Percentiles rank a stretch among this genome's conserved stretches.
These are phyloP conservation scores for Meiosimyza decipiens DNA, from an alignment of 2,888 invertebrate genomes.

Conservation along the genomic window DNA sequence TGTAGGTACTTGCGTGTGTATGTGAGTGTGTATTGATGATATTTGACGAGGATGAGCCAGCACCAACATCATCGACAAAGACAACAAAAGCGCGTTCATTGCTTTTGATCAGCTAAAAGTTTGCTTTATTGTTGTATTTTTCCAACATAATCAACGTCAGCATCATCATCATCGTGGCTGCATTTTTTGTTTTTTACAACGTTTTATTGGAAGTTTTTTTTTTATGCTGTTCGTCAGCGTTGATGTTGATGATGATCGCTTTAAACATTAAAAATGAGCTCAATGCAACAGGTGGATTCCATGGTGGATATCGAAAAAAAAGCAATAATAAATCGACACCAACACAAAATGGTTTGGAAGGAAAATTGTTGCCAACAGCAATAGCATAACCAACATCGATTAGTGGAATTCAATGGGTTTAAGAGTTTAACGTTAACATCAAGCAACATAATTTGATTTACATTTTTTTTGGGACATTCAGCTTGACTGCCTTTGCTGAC, in stretches of 20 bases:
- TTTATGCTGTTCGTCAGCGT: constrained; percentile 23
- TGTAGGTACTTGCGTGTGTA: not conserved
- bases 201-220: constrained; percentile 19
- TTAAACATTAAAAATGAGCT: constrained; percentile 54
- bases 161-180: not conserved
- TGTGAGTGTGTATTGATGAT: not conserved
- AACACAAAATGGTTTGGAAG: constrained; percentile 30
- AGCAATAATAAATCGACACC: constrained; percentile 13
- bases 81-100: not conserved
- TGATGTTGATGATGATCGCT: constrained; percentile 30
- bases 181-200: not conserved
- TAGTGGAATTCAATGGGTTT: constrained; percentile 22
- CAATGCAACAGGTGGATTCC: constrained; percentile 62
- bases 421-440: too few relatives aligned
- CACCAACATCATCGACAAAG: not conserved
- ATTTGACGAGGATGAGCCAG: constrained; percentile 12
- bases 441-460: too few relatives aligned
- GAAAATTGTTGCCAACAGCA: constrained; percentile 23
- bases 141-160: constrained; percentile 23
- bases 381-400: constrained; percentile 11
- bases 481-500: too few relatives aligned
- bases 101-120: not conserved
- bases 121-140: constrained; percentile 9
- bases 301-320: constrained; percentile 24
- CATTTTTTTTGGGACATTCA: too few relatives aligned